Evolutionary conservation across 2,797 vertebrate species (phyloP).

Genomic region (Bradypodion pumilum): DNA sequence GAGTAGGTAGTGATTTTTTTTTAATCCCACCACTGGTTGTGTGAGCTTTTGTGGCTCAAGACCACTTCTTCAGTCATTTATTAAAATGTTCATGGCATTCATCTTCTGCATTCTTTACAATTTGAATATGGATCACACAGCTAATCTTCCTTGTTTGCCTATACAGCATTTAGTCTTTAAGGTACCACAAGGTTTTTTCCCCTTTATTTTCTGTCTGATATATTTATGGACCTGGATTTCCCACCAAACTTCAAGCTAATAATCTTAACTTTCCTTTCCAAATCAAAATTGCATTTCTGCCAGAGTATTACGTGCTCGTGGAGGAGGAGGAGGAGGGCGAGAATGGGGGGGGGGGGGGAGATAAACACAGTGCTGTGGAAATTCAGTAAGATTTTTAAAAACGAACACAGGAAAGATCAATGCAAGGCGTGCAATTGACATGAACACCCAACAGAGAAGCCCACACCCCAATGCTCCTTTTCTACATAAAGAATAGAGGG

Average conservation of each 20-base stretch:
- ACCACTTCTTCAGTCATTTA: too few species aligned
- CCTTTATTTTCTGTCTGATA: too few species aligned
- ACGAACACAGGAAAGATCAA: constrained; percentile 42
- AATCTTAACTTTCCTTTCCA: background rate
- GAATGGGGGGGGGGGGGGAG: background rate
- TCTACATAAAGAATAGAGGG: constrained; percentile 77
- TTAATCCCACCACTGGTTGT: too few species aligned
- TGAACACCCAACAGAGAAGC: constrained; percentile 66
- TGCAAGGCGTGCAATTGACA: constrained; percentile 63
- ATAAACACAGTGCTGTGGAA: constrained; percentile 44
- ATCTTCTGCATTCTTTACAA: too few species aligned
- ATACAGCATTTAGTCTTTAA: too few species aligned
- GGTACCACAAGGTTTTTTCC: too few species aligned
- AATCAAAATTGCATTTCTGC: constrained; percentile 48
- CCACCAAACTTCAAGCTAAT: constrained; percentile 16
- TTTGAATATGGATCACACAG: too few species aligned
- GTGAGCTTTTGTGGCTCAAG: too few species aligned
- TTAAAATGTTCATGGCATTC: too few species aligned
- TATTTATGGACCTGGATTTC: constrained; percentile 12
- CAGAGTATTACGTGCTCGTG: background rate
- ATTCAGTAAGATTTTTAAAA: constrained; percentile 49
- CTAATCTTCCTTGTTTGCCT: too few species aligned
- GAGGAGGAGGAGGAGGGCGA: background rate
- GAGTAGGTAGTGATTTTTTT: too few species aligned
- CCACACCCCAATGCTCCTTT: constrained; percentile 70